Evolutionary conservation across 2,797 vertebrate species (phyloP).

Genomic region (Acanthiza pusilla): DNA sequence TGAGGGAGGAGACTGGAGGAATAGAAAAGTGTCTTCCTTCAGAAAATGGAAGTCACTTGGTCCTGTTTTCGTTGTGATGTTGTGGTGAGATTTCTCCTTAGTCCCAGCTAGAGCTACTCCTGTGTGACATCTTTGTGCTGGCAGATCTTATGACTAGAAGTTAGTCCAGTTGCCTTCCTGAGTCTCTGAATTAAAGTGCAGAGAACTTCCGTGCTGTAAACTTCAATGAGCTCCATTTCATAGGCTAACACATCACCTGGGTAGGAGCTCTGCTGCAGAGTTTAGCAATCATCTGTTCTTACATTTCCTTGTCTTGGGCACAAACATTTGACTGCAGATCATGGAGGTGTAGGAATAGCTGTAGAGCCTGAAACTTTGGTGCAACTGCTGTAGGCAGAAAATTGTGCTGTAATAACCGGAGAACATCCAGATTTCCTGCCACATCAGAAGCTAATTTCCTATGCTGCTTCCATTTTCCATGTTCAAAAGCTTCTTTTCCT

Average conservation of each 20-base stretch:
- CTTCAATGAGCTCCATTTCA: background rate
- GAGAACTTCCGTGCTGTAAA: background rate
- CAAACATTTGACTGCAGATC: background rate
- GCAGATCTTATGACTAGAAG: background rate
- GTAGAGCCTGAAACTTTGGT: background rate
- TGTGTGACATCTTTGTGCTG: background rate
- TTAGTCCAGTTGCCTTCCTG: background rate
- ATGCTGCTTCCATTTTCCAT: background rate
- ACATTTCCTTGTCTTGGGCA: background rate
- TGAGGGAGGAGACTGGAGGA: background rate
- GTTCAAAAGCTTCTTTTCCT: background rate
- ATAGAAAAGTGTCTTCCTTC: background rate
- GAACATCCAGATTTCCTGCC: background rate
- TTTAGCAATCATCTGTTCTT: background rate
- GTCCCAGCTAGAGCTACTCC: background rate
- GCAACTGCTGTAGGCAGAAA: background rate
- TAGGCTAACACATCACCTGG: background rate
- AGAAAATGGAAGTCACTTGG: rapidly evolving
- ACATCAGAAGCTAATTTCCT: background rate
- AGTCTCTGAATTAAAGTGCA: background rate
- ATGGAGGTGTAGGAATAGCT: background rate
- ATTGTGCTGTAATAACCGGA: background rate
- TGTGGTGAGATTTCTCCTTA: background rate
- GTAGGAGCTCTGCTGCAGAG: background rate
- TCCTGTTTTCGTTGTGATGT: background rate